These are phyloP conservation scores for Morus bassanus DNA, from an alignment of 2,797 vertebrate genomes.

Conservation along the genomic window DNA sequence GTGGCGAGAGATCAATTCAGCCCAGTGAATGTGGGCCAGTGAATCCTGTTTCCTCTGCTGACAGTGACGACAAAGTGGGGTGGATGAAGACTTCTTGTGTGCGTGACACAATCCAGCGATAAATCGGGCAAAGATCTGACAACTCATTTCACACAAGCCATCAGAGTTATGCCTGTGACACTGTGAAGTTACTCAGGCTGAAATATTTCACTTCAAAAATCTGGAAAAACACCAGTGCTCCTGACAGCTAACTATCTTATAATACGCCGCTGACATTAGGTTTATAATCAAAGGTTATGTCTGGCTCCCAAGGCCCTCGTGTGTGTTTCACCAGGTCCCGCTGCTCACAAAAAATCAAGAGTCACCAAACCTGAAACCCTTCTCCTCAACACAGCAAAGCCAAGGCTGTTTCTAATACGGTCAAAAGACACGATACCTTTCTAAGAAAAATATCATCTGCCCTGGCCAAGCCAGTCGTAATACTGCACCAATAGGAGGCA, in stretches of 20 bases:
- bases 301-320: not conserved
- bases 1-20: not conserved
- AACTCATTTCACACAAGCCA: not conserved
- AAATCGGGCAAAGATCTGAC: not conserved
- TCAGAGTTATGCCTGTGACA: not conserved
- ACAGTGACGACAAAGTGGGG: not conserved
- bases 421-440: not conserved
- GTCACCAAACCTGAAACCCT: not conserved
- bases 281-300: not conserved
- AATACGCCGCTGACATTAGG: not conserved
- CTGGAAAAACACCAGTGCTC: not conserved
- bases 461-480: not conserved
- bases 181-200: not conserved
- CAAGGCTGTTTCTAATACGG: not conserved
- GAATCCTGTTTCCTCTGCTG: not conserved
- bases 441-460: not conserved
- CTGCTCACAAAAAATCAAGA: not conserved
- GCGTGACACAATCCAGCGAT: not conserved
- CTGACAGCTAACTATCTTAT: not conserved
- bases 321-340: not conserved
- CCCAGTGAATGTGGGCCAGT: not conserved
- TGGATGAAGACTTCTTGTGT: not conserved
- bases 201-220: not conserved
- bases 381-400: not conserved
- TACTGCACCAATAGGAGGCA: rapidly evolving